Evolutionary conservation across 37 sponge, comb jelly and placozoan species (phyloP), one percentile per base, ranked within the genome.

Genomic region (Tethya wilhelma): DNA sequence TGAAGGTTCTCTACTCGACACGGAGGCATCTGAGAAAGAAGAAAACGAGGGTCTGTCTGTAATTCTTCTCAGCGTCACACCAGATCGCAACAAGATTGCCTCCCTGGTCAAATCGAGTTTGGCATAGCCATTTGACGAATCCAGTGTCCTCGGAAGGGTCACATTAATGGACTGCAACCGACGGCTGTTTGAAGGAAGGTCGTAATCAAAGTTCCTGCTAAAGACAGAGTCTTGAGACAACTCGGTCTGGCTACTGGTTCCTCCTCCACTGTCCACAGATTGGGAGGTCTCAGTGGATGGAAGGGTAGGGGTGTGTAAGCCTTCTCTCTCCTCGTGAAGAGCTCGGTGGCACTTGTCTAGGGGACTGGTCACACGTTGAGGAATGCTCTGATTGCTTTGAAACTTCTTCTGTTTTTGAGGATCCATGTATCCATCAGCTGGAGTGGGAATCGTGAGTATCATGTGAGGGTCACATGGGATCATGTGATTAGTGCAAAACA

Each of bases 21-120:
- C 60, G 44, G 74, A 58, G 38, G 33, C 42, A n/a, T n/a, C n/a
- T n/a, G n/a, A n/a, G n/a, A n/a, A n/a, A n/a, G n/a, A n/a, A n/a
- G n/a, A n/a, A n/a, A n/a, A n/a, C n/a, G 46, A 82, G 57, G 22
- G 58, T 36, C 38, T 36, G 34, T 4, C 55, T 29, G 1, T 75
- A 23, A 26, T 45, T 14, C 11, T 69, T 2, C 70, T 14, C 30
- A 84, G 67, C 25, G 69, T 84, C 46, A 84, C 85, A 33, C 85
- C 85, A n/a, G 85, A 84, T 45, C 85, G 53, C 23, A 84, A 60
- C 60, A 84, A 33, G 23, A 69, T 26, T 38, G 85, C 70, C 37
- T 84, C 77, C 69, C 55, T 84, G 33, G 68, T 37, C 11, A 69
- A 6, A 11, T 26, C 53, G 20, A 82, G 64, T 25, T 45, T 72